phyloP scores from a whole-genome alignment of 2,113 vertebrate species.

The Ictalurus punctatus region DNA sequence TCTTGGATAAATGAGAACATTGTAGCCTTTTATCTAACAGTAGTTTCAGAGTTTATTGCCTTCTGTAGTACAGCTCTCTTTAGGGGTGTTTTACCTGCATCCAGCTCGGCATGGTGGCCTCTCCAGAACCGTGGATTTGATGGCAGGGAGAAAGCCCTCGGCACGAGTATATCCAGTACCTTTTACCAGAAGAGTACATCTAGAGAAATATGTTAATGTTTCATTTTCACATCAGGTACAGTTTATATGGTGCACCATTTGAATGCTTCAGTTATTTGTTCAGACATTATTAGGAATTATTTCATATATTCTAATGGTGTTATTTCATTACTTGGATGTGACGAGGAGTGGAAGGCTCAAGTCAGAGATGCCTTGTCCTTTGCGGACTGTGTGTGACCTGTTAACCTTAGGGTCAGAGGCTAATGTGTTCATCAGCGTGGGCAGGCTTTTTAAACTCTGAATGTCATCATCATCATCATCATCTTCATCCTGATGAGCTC shows the following conservation, averaged over 20 bases:
- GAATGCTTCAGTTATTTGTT: not conserved
- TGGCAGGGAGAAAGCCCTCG: conserved; percentile 40
- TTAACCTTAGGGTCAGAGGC: conserved; percentile 33
- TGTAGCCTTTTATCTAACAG: not conserved
- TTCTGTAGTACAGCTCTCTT: not conserved
- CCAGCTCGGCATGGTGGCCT: conserved; percentile 47
- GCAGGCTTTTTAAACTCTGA: conserved; percentile 54
- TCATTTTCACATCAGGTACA: not conserved
- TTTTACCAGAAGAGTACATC: conserved; percentile 46
- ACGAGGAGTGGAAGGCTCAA: conserved; percentile 43
- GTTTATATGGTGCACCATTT: not conserved
- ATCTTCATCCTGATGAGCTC: conserved; percentile 39
- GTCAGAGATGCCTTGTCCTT: conserved; percentile 21
- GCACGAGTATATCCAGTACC: conserved; percentile 39
- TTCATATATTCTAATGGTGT: not conserved
- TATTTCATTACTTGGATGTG: conserved; percentile 40
- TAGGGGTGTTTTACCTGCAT: conserved; percentile 43
- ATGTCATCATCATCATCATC: conserved; percentile 50
- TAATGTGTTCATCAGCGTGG: conserved; percentile 32
- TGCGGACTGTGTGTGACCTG: conserved; percentile 29
- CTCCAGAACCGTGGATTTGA: conserved; percentile 27
- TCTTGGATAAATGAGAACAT: conserved; percentile 5
- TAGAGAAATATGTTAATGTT: conserved; percentile 17
- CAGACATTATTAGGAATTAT: not conserved
- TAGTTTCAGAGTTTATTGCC: not conserved